Conservation (phyloP, 2,888 invertebrate species). For the Meloe dianella region DNA sequence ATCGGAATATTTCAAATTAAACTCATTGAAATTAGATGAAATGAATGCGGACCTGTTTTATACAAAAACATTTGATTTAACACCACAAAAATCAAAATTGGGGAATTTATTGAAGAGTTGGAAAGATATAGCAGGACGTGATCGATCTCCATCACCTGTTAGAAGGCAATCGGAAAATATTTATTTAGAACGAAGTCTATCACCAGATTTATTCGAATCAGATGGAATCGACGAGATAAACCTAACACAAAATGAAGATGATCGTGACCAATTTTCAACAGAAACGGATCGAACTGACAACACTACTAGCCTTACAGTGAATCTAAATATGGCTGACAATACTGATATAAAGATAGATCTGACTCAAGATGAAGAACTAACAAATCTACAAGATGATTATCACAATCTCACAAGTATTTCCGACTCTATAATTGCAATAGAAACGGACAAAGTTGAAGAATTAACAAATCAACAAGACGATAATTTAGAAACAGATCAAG, state of each 20-base stretch:
- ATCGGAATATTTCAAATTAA: constrained; percentile 29
- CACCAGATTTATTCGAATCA: constrained; percentile 54
- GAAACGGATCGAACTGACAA: too few species aligned
- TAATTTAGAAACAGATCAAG: not conserved
- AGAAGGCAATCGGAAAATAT: constrained; percentile 2
- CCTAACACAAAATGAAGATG: constrained; percentile 36
- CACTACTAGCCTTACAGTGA: too few species aligned
- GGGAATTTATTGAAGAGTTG: constrained; percentile 68
- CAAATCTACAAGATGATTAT: too few species aligned
- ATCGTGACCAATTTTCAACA: not conserved
- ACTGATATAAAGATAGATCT: too few species aligned
- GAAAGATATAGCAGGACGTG: constrained; percentile 69
- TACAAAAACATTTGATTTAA: constrained; percentile 51
- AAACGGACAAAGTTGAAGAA: not conserved
- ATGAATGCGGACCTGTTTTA: constrained; percentile 33
- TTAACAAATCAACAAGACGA: not conserved
- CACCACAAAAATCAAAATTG: constrained; percentile 55
- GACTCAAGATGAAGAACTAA: too few species aligned
- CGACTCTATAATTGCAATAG: too few species aligned
- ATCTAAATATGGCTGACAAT: too few species aligned
- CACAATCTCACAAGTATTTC: too few species aligned
- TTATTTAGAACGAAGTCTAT: constrained; percentile 26
- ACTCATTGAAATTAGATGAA: constrained; percentile 27
- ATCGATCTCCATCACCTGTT: constrained; percentile 61
- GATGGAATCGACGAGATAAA: too few species aligned